These are phyloP conservation scores for Hesperia comma DNA, from an alignment of 2,888 invertebrate species.

Conservation along the genomic window DNA sequence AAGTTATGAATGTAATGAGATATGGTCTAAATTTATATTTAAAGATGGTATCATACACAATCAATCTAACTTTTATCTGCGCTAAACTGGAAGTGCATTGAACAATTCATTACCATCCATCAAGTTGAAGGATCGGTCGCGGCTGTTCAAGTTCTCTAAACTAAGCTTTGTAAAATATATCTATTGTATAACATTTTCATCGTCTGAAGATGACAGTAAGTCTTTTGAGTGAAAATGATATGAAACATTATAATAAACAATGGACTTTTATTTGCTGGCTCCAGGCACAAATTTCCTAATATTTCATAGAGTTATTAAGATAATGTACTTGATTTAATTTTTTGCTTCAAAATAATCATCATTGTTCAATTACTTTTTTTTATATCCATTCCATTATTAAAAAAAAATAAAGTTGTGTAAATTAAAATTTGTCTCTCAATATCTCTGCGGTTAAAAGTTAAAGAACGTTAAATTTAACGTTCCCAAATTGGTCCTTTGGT, in stretches of 20 bases:
- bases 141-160: conserved; percentile 46
- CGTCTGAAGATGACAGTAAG: background rate
- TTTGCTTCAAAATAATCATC: background rate
- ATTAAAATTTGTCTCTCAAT: no score
- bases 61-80: conserved; percentile 28
- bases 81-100: conserved; percentile 44
- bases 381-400: no score
- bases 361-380: no score
- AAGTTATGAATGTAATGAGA: background rate
- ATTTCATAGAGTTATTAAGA: background rate
- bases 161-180: conserved; percentile 14
- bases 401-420: no score
- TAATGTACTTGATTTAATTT: background rate
- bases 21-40: background rate
- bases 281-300: no score
- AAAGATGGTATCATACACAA: conserved; percentile 15
- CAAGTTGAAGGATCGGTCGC: conserved; percentile 62
- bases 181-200: conserved; percentile 26
- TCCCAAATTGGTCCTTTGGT: conserved; percentile 15
- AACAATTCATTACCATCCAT: conserved; percentile 70
- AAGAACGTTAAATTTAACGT: background rate
- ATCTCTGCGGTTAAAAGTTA: background rate
- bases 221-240: no score
- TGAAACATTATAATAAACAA: no score
- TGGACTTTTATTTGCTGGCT: no score